Evolutionary conservation across 2,113 vertebrate genomes (phyloP), one percentile per base, ranked within the genome.

Genomic region (Callopanchax toddi): DNA sequence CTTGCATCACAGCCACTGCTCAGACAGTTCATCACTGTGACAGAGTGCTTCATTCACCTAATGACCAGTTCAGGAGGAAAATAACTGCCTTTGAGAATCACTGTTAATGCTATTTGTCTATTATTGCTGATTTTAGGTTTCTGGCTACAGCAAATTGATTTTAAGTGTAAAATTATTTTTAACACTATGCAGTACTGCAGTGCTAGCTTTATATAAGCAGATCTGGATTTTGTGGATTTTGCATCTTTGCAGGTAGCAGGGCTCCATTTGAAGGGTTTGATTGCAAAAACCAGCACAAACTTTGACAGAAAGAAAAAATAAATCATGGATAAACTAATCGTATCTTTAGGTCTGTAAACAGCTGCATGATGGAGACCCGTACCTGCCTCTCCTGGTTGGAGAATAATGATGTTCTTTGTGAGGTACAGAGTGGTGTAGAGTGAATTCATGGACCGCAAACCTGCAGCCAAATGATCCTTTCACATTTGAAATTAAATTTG

Each of bases 1-100:
- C 40, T 64, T 46, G 52, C 70, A 57, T 73, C 63, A 51, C 20
- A 49, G 54, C 65, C 62, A 67, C 62, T 67, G 48, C 44, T 22
- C 51, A 55, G 60, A 84, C 42, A 20, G 60, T 55, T 67, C 46
- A 51, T 46, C 43, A 18, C 36, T 3, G 6, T 15, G 36, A 34
- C 22, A 18, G 59, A 16, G 6, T 26, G 60, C 36, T 50, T 29
- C 25, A 43, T 20, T 29, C 60, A 42, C 11, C 45, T 15, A 50
- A 43, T 54, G 50, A 43, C 15, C 11, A 15, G 40, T 42, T 36
- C 18, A 36, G 15, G n/a, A 42, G 18, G 22, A 29, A 21, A 50
- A 50, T 45, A n/a, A 5, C 20, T 26, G 11, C n/a, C 36, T 50
- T 60, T 17, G n/a, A n/a, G n/a, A n/a, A n/a, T n/a, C n/a, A n/a